Base-by-base conservation (phyloP, 2,888 invertebrate species). In the Carpatolechia fugitivella region DNA sequence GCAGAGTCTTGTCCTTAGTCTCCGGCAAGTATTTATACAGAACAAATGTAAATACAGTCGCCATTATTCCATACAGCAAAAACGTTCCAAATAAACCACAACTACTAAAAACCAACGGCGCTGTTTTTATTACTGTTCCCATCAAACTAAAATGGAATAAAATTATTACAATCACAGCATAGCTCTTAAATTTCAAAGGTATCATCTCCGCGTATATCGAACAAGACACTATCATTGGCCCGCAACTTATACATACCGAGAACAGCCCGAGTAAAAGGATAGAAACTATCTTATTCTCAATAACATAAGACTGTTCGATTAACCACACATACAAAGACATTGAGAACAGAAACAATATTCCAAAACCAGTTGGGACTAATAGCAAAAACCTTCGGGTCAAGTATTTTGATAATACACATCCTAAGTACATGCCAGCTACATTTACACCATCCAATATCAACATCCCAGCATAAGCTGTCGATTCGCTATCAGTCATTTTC, bases 391-490 rank as follows among this genome's bases (percentile, higher is more conserved):
- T 63, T 60, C 82, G 69, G 54, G 70, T 76, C 4, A 79, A 38
- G 58, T 74, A 62, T 57, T 71, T 80, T n/a, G 76, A 66, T 35
- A 79, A 55, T 46, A 67, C 64, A 64, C 82, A 76, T 11, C 82
- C 83, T n/a, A 74, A 31, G 62, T 81, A 82, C 76, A 78, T 78
- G 8, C 80, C 77, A 1, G 76, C 58, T 38, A 84, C 75, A n/a
- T 80, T 82, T 1, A 82, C 70, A 2, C 78, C 82, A 41, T 84
- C 83, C 49, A 83, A 64, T 48, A 83, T 72, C 7, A 84, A 64
- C 83, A 83, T 83, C 3, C 74, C 78, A 2, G 64, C 72, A 16
- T 78, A 82, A 0, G 80, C 78, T 0, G 75, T 69, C 1, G 62
- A 58, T 56, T 82, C 78, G 20, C 69, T 74, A 2, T 61, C 57